phyloP scores from a whole-genome alignment of 2,888 invertebrate species.

The Drosophila merina region DNA sequence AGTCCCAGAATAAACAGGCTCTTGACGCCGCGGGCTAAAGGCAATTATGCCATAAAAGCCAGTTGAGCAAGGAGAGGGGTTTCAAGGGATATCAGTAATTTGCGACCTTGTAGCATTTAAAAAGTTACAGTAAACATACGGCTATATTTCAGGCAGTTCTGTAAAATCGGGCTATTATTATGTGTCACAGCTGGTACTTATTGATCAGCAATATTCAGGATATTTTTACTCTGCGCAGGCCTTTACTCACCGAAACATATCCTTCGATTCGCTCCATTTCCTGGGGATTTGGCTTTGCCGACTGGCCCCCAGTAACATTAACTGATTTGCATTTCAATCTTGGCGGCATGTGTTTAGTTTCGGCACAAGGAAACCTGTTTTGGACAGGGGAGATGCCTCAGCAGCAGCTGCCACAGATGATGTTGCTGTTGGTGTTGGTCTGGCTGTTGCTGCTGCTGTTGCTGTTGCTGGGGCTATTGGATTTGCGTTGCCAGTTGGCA shows the following conservation, averaged over 20 bases:
- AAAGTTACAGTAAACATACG: conserved; percentile 1
- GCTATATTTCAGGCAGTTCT: neutral
- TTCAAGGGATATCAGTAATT: conserved; percentile 1
- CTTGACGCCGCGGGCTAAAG: conserved; percentile 33
- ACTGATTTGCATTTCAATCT: conserved; percentile 78
- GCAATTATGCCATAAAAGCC: conserved; percentile 61
- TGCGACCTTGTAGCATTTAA: conserved; percentile 42
- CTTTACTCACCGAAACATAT: neutral
- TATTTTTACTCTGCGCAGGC: neutral
- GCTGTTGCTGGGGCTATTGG: conserved; percentile 23
- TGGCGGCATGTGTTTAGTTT: conserved; percentile 76
- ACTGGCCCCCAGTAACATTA: conserved; percentile 49
- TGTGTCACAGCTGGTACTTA: conserved; percentile 5
- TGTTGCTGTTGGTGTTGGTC: conserved; percentile 14
- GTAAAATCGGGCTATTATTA: neutral
- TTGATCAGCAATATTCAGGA: neutral
- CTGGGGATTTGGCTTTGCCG: conserved; percentile 6
- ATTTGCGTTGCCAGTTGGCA: conserved; percentile 24
- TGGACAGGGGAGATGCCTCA: conserved; percentile 24
- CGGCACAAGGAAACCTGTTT: conserved; percentile 61
- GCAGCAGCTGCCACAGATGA: conserved; percentile 29
- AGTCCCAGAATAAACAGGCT: conserved; percentile 30
- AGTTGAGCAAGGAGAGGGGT: conserved; percentile 4
- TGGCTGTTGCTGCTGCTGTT: conserved; percentile 17
- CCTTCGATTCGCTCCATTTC: neutral